Conservation (phyloP, 1,140 invertebrate genomes). For the Diploscapter pachys region DNA sequence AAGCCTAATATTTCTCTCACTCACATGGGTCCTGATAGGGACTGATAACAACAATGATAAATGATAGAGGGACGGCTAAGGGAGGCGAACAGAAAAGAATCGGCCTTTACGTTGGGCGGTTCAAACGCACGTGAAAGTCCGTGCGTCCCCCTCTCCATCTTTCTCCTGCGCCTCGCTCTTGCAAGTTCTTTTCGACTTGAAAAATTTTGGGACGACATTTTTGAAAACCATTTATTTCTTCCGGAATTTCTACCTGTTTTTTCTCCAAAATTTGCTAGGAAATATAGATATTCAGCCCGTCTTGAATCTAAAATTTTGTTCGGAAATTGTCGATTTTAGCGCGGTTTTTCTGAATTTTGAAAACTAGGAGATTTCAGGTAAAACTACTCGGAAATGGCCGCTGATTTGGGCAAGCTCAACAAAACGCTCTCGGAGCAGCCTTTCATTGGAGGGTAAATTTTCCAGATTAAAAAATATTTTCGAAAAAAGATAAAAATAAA, state of each 20-base stretch:
- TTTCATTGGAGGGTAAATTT: slow-evolving; percentile 78
- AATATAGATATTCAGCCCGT: not conserved
- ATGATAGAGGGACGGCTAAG: too few relatives aligned
- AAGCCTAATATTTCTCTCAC: not conserved
- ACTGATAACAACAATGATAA: not conserved
- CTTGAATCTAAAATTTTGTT: not conserved
- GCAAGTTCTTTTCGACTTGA: too few relatives aligned
- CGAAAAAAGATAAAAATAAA: not conserved
- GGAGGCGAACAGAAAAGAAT: too few relatives aligned
- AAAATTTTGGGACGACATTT: too few relatives aligned
- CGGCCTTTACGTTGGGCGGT: not conserved
- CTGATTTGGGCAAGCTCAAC: slow-evolving; percentile 64
- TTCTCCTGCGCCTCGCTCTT: not conserved
- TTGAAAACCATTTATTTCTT: not conserved
- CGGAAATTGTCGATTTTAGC: not conserved
- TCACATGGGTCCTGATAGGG: not conserved
- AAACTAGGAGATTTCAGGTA: slow-evolving; percentile 1
- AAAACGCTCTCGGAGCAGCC: slow-evolving; percentile 76
- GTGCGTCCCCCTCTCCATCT: not conserved
- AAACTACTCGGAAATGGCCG: slow-evolving; percentile 2
- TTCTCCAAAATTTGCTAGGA: not conserved
- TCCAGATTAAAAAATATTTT: not conserved
- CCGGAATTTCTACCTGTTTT: not conserved
- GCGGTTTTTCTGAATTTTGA: not conserved
- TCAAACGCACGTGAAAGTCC: not conserved